A percentile compares a stretch with the other conserved stretches of the same genome.
Conservation (phyloP, 2,797 vertebrate species). For the Triplophysa bombifrons region DNA sequence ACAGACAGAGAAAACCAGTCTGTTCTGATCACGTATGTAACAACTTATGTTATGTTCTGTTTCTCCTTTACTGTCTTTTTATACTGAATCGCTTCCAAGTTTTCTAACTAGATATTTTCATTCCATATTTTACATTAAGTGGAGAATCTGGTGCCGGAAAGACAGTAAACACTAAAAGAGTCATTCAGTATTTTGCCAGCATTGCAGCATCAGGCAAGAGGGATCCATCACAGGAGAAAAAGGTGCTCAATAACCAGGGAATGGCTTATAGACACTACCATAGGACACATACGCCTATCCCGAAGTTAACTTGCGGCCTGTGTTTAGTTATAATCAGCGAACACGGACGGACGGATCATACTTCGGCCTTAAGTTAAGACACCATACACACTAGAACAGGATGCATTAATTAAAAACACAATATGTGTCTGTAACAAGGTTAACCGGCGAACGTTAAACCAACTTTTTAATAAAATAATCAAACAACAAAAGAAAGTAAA, state of each 20-base stretch:
- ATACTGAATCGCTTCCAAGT: background rate
- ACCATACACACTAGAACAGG: too few species aligned
- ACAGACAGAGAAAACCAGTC: constrained; percentile 3
- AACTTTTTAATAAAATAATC: too few species aligned
- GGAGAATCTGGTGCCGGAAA: constrained; percentile 86
- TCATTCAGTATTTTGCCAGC: constrained; percentile 83
- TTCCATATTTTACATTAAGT: constrained; percentile 53
- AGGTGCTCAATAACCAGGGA: constrained; percentile 62
- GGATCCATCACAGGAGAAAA: constrained; percentile 65
- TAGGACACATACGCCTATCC: too few species aligned
- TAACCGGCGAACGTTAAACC: too few species aligned
- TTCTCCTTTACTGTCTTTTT: background rate
- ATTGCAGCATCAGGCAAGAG: constrained; percentile 78
- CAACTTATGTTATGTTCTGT: background rate
- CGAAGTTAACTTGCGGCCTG: too few species aligned
- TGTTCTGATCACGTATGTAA: background rate
- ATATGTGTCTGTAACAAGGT: too few species aligned
- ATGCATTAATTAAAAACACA: too few species aligned
- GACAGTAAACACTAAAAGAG: constrained; percentile 85
- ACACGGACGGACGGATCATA: too few species aligned
- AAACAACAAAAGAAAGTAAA: too few species aligned
- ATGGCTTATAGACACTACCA: too few species aligned
- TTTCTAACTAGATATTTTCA: background rate
- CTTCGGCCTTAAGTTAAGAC: too few species aligned
- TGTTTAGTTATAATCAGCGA: too few species aligned